Base-by-base conservation (phyloP, 2,888 invertebrate species). In the Synanthedon formicaeformis region DNA sequence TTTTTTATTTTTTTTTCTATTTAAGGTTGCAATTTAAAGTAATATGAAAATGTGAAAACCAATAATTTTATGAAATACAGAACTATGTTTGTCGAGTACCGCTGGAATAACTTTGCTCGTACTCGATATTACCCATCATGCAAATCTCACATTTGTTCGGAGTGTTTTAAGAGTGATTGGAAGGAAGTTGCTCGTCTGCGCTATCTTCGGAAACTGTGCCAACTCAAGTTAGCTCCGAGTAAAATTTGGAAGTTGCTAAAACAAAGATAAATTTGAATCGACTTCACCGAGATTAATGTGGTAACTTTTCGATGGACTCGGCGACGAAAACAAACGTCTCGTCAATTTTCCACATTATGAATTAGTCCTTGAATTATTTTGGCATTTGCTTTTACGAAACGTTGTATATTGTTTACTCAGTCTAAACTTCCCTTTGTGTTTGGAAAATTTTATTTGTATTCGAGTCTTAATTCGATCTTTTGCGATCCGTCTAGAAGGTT, bases 251-350 rank as follows among this genome's bases (percentile, higher is more conserved):
- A 77, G 66, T 78, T 71, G 64, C 60, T 73, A 66, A 73, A 75
- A 74, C 78, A 76, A 77, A 77, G 75, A 78, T 77, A 75, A 75
- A 73, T 77, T 74, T 69, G 69, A 75, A 75, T 75, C 70, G 78
- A 71, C 71, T 71, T 53, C 58, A 52, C 50, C 52, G 67, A 78
- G 78, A 78, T 78, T 77, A 75, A 78, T 78, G 77, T 63, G 48
- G 57, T 48, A 73, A 72, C 67, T 73, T 73, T 58, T 55, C 53
- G 57, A 67, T 49, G 49, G 23, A 49, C 23, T 49, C 13, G 6
- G 13, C 49, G 23, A 14, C 18, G 16, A 45, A 49, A 23, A 49
- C 49, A 23, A 49, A 49, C 23, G 23, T 49, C 49, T 10, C 18
- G 49, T 49, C 49, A 49, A 49, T 49, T 49, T 49, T 49, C 16